Base-by-base conservation (phyloP, 2,888 invertebrate species). In the Cheilosia scutellata region DNA sequence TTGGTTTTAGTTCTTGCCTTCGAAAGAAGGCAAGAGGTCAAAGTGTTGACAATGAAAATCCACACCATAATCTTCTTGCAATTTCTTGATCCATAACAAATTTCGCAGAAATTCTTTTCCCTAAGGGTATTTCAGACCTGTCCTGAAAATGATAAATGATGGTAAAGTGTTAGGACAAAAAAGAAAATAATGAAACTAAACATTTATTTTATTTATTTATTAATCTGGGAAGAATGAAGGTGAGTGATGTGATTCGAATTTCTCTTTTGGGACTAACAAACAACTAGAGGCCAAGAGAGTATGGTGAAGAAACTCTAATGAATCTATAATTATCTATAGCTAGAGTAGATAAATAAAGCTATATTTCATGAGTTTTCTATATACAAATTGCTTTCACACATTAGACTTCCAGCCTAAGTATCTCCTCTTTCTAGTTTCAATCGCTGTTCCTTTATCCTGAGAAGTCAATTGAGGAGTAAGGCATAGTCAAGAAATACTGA, bases 131-230 rank as follows among this genome's bases (percentile, higher is more conserved):
- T 29, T 25, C 49, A 25, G 20, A 51, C 40, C 53, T 44, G 74
- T 20, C 49, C 60, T 6, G 51, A 55, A 63, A 75, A 33, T 75
- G 72, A 72, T 62, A 72, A 72, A 75, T 63, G 74, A 75, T 47
- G 55, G 25, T 13, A 5, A 63, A 55, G 63, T 51, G 13, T 13
- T 29, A 5, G 2, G 13, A 55, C 31, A 55, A 53, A 44, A 55
- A 55, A 42, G 44, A 1, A 40, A 20, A 27, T 75, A 65, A 75
- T 65, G 57, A 27, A 55, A 75, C 37, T 40, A 29, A 60, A 31
- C 33, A 37, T 55, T 9, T 20, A 57, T 25, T 51, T 37, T 37
- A 40, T 51, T 29, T 20, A 51, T 53, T 25, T 20, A 20, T 27
- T 47, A 33, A 20, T 42, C 71, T 70, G 49, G 58, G 25, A 0